phyloP scores from a whole-genome alignment of 2,888 invertebrate species.

The Drosophila anceps region DNA sequence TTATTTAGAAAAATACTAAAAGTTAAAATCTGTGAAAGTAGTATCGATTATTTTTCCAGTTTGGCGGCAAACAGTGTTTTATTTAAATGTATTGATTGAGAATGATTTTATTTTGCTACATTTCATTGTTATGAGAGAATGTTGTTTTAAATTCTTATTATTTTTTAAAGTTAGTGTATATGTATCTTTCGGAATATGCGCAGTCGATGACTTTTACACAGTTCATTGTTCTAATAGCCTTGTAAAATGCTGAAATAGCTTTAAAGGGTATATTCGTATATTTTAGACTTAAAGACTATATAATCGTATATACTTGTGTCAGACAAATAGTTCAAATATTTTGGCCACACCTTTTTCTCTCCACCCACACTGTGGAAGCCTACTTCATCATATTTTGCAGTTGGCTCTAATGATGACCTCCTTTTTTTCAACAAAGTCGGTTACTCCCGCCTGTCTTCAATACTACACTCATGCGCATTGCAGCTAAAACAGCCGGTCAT shows the following conservation, averaged over 20 bases:
- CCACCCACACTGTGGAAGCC: background rate
- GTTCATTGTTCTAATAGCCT: slow-evolving; percentile 62
- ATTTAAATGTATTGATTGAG: background rate
- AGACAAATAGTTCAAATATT: background rate
- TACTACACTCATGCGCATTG: slow-evolving; percentile 71
- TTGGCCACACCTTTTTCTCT: slow-evolving; percentile 6
- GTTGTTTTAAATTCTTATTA: background rate
- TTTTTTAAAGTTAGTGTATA: background rate
- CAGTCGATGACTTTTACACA: slow-evolving; percentile 2
- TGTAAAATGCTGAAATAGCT: slow-evolving; percentile 3
- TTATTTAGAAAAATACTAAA: slow-evolving; percentile 2
- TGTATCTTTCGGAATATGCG: background rate
- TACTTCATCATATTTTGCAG: slow-evolving; percentile 7
- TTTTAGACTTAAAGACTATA: background rate
- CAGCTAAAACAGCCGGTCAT: slow-evolving; percentile 53
- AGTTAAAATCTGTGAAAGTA: background rate
- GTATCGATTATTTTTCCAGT: slow-evolving; percentile 7
- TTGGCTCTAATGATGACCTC: slow-evolving; percentile 5
- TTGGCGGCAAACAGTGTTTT: slow-evolving; percentile 1
- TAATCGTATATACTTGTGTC: background rate
- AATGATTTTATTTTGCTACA: background rate
- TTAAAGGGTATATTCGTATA: background rate
- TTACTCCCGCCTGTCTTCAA: slow-evolving; percentile 42
- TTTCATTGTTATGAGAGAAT: background rate
- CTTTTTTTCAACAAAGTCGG: slow-evolving; percentile 9